Conservation (phyloP, 2,113 vertebrate species). For the Muntiacus muntjak region DNA sequence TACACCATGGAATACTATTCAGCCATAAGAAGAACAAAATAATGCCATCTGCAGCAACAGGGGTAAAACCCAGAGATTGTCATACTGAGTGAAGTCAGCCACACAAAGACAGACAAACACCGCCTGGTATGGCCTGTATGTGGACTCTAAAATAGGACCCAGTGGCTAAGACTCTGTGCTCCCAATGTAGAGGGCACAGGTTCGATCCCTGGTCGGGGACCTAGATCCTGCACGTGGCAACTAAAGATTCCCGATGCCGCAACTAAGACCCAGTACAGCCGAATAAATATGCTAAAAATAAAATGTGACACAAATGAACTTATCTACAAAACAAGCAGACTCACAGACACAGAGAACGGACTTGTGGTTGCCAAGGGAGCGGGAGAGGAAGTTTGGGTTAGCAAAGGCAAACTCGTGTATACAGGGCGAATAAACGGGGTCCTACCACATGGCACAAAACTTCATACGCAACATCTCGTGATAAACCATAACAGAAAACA, state of each 20-base stretch:
- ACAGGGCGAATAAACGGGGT: accelerated
- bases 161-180: background rate
- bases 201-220: background rate
- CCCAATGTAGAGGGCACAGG: background rate
- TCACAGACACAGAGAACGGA: background rate
- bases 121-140: background rate
- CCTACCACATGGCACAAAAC: background rate
- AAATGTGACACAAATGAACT: background rate
- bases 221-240: background rate
- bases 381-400: background rate
- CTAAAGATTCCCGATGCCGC: accelerated
- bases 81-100: no score
- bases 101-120: background rate
- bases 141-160: background rate
- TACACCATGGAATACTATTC: accelerated
- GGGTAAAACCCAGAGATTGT: no score
- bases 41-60: background rate
- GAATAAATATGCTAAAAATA: accelerated
- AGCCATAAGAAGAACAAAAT: background rate
- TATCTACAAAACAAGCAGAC: background rate
- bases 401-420: background rate
- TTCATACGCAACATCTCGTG: accelerated
- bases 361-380: background rate
- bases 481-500: background rate
- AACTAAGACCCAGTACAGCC: background rate